Conservation (phyloP, 2,113 vertebrate species). For the Oriolus oriolus region DNA sequence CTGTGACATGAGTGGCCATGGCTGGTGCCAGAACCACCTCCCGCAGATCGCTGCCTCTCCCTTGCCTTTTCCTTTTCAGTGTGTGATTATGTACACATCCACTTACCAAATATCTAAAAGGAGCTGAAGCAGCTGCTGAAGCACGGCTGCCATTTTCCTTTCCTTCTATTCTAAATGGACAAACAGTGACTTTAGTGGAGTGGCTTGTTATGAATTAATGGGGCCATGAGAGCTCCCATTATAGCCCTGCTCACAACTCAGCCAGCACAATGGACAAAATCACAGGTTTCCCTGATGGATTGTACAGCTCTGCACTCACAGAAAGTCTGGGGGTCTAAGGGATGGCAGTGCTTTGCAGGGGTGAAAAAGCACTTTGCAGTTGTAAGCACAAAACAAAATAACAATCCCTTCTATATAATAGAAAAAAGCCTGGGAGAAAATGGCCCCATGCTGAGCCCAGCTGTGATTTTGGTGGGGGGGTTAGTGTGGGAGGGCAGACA, state of each 20-base stretch:
- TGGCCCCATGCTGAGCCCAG: not conserved
- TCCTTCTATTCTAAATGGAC: not conserved
- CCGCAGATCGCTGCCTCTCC: rapidly evolving
- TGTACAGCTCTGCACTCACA: not conserved
- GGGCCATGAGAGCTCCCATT: not conserved
- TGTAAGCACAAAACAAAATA: constrained; percentile 8
- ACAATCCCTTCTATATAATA: not conserved
- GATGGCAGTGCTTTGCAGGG: not conserved
- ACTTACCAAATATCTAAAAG: not conserved
- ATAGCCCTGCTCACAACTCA: not conserved
- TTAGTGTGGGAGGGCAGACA: not conserved
- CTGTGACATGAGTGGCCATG: not conserved
- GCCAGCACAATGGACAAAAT: not conserved
- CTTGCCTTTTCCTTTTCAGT: not conserved
- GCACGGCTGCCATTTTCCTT: not conserved
- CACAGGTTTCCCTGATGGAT: not conserved
- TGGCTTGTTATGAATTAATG: not conserved
- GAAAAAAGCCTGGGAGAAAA: not conserved
- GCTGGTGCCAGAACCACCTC: not conserved
- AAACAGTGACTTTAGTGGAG: not conserved
- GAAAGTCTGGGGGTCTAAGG: not conserved
- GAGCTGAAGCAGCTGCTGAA: not conserved
- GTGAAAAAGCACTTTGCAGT: not conserved
- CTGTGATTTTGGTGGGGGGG: not conserved
- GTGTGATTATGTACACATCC: not conserved